A percentile compares a stretch with the other conserved stretches of the same genome.
Evolutionary conservation across 2,797 vertebrate genomes (phyloP).

Genomic region (Diglossa cyanea): DNA sequence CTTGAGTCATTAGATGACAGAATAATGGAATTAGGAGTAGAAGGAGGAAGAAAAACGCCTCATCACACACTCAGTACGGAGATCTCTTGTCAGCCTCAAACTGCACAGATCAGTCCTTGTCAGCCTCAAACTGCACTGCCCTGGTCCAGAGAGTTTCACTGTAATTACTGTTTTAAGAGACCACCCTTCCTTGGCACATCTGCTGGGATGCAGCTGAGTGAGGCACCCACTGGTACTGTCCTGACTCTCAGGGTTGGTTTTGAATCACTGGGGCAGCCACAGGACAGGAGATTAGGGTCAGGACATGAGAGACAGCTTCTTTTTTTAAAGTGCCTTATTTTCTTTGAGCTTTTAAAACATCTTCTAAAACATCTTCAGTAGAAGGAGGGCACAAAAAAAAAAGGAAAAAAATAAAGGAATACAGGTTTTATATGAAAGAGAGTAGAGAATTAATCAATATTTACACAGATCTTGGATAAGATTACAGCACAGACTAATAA

Average conservation of each 20-base stretch:
- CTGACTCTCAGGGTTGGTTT: neutral
- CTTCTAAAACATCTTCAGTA: neutral
- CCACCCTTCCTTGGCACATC: neutral
- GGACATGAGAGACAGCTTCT: neutral
- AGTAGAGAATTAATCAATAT: slow-evolving; percentile 66
- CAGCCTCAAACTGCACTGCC: neutral
- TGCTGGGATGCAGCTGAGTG: neutral
- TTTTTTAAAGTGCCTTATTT: slow-evolving; percentile 63
- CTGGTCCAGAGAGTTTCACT: neutral
- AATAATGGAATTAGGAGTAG: neutral
- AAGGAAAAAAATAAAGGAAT: neutral
- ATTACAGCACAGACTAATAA: slow-evolving; percentile 17
- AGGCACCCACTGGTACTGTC: rapidly evolving
- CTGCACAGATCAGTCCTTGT: rapidly evolving
- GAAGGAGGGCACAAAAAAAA: neutral
- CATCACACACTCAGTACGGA: neutral
- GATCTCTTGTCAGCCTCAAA: neutral
- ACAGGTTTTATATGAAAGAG: slow-evolving; percentile 64
- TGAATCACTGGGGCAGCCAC: neutral
- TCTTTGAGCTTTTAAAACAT: slow-evolving; percentile 22
- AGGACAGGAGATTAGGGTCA: neutral
- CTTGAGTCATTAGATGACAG: neutral
- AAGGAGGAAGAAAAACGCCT: neutral
- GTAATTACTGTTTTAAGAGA: neutral
- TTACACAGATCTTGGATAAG: slow-evolving; percentile 66